phyloP scores from a whole-genome alignment of 92 coral and sea anemone species.

The Epizoanthus fatuus region DNA sequence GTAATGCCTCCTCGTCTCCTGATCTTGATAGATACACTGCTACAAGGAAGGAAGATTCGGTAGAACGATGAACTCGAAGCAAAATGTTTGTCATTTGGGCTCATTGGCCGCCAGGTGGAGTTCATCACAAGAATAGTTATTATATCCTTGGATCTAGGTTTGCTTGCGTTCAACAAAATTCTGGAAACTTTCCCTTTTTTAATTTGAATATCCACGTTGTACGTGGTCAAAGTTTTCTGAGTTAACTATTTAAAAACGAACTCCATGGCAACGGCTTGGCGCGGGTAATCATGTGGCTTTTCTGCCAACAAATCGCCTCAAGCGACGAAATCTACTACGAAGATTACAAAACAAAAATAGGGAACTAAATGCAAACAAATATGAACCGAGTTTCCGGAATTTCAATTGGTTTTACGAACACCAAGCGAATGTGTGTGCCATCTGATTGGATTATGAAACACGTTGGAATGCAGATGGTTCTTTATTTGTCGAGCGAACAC shows the following conservation, averaged over 20 bases:
- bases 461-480: no score
- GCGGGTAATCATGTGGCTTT: conserved; percentile 16
- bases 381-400: no score
- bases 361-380: no score
- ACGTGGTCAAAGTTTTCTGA: background rate
- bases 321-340: no score
- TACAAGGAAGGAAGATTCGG: background rate
- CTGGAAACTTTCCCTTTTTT: background rate
- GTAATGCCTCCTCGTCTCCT: conserved; percentile 18
- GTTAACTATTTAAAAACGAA: background rate
- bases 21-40: background rate
- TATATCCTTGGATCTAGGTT: background rate
- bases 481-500: no score
- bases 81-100: background rate
- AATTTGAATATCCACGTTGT: conserved; percentile 46
- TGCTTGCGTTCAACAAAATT: background rate
- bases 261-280: conserved; percentile 24
- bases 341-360: no score
- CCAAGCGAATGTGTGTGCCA: no score
- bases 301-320: no score
- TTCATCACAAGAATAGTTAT: background rate
- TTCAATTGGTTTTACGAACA: no score
- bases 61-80: background rate
- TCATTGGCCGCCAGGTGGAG: background rate
- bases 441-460: no score